Base-by-base conservation (phyloP, 2,797 vertebrate genomes). In the Nannoperca obscura region DNA sequence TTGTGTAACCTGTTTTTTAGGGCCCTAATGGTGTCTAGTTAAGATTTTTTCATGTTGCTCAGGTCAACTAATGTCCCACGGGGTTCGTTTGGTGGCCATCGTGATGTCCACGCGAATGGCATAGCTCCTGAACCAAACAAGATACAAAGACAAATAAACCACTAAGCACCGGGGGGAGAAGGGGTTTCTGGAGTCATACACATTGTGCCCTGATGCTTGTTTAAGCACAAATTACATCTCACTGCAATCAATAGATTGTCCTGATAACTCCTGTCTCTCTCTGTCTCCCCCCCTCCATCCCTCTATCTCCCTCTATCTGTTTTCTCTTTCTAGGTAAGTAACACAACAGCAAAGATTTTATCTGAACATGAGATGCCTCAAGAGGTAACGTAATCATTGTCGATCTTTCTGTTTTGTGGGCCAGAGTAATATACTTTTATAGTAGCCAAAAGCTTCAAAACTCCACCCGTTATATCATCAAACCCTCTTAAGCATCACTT, bases 251-350 rank as follows among this genome's bases (percentile, higher is more conserved):
- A 83, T 88, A 88, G 65, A 86, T 87, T 82, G 73, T 82, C 68
- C 63, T 88, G 82, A 89, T 91, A 91, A 91, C 71, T 52, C 67
- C 15, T 79, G 9, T 82, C 22, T 84, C 52, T 71, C 34, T 63
- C 24, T 20, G 34, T n/a, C 42, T 15, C 32, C 27, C 24, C 15
- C 32, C 27, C 24, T 14, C 15, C 53, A 63, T 27, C 54, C 20
- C 57, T 72, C 47, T 73, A 19, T 67, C 32, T 58, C 57, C 53
- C 62, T 55, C 61, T 14, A 7, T 77, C 62, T 76, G 3, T 75
- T 71, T 70, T 91, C 47, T 92, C 47, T 80, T 82, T 91, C 44
- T 90, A 94, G 92, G 92, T 93, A 93, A 93, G 92, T 94, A 80
- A 86, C 65, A 74, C 81, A 74, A 83, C 76, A 74, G 40, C 83